Base-by-base conservation (phyloP, 2,888 invertebrate species). In the Cylloceria caligata region DNA sequence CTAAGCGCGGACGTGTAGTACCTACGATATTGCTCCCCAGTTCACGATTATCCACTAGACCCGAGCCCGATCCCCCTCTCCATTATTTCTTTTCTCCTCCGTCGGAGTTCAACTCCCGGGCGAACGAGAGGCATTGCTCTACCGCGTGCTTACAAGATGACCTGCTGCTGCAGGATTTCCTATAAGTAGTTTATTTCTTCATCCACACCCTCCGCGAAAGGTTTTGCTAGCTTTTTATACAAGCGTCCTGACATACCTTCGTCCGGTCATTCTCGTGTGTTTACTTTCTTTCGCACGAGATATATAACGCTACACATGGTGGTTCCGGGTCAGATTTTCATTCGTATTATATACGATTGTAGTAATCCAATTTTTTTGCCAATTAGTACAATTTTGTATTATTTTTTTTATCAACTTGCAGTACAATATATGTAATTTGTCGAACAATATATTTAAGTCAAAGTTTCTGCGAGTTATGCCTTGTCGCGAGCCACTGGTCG, bases 1-100 rank as follows among this genome's bases (percentile, higher is more conserved):
- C 80, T 62, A 68, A 62, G 80, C 82, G 76, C 52, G 77, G 64
- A 77, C 55, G 68, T 42, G 39, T 64, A 72, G 52, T 78, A 67
- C 72, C 39, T 82, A 68, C 64, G 68, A 76, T 83, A 83, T 83
- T 83, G 82, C 80, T 83, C 82, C 82, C 82, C 30, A 19, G 82
- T 68, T 80, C 76, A 52, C 72, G 82, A 83, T 83, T 83, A 83
- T 83, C 82, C 76, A 42, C 62, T 76, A 68, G 75, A 79, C 76
- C 80, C 76, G 30, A 52, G 16, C 72, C 19, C 52, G 4, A 36
- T 42, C 13, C 39, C 3, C 45, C 27, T 71, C 75, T 75, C 74
- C 65, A 60, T 68, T 73, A 49, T 77, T 81, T 69, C n/a, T 57
- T 69, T 68, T 42, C 21, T 52, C 30, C 49, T n/a, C n/a, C 34